Evolutionary conservation across 2,113 vertebrate species (phyloP).

Genomic region (Pelmatolapia mariae): DNA sequence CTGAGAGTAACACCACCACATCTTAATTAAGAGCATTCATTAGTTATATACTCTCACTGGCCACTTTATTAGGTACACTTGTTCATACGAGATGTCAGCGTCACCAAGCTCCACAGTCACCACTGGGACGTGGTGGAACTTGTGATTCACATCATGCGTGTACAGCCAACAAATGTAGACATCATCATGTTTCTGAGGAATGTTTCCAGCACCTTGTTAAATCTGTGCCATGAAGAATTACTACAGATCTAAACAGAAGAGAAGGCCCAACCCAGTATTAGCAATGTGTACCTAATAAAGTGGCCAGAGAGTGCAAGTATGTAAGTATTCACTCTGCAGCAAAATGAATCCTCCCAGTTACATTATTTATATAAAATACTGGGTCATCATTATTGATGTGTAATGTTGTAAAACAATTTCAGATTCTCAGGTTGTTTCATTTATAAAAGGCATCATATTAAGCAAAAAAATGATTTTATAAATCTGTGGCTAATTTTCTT

Average conservation of each 20-base stretch:
- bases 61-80: not conserved
- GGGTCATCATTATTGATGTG: not conserved
- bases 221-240: not conserved
- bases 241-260: not conserved
- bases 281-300: not conserved
- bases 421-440: not conserved
- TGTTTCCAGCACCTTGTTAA: not conserved
- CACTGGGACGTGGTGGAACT: not conserved
- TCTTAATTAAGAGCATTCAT: not conserved
- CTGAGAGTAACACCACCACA: not conserved
- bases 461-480: rapidly evolving
- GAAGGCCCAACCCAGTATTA: rapidly evolving
- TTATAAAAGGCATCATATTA: not conserved
- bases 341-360: not conserved
- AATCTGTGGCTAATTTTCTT: not conserved
- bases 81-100: rapidly evolving
- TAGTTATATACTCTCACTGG: not conserved
- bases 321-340: rapidly evolving
- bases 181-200: not conserved
- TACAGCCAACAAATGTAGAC: rapidly evolving
- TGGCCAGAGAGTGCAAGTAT: not conserved
- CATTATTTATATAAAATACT: not conserved
- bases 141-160: rapidly evolving
- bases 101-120: not conserved
- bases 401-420: rapidly evolving